Evolutionary conservation across 2,797 vertebrate species (phyloP).

Genomic region (Allobates femoralis): DNA sequence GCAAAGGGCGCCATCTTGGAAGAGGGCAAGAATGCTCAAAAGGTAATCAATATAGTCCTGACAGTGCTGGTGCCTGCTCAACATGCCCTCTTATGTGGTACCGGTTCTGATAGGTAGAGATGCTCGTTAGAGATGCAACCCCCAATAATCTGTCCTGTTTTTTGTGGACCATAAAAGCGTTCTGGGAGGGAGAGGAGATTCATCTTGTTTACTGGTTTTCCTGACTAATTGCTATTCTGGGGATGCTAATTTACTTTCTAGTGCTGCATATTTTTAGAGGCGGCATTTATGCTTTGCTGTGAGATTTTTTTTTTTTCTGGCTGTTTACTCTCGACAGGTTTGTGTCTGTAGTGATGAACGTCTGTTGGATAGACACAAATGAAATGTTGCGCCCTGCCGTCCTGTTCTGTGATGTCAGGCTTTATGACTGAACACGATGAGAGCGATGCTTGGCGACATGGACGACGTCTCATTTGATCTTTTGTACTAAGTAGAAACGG

Average conservation of each 20-base stretch:
- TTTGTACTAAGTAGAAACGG: neutral
- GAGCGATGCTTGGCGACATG: neutral
- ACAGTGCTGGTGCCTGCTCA: neutral
- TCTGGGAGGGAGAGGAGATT: conserved; percentile 67
- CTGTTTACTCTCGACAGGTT: conserved; percentile 75
- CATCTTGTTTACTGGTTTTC: conserved; percentile 74
- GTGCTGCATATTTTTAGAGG: conserved; percentile 68
- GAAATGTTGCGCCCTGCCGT: neutral
- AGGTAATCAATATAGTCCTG: no score
- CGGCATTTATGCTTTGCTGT: conserved; percentile 73
- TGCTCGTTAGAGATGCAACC: neutral
- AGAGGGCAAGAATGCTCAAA: no score
- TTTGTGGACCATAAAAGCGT: conserved; percentile 39
- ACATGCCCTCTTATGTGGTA: neutral
- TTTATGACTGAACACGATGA: neutral
- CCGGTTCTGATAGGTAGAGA: conserved; percentile 7
- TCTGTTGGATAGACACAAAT: neutral
- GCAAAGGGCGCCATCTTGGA: no score
- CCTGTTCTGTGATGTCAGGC: neutral
- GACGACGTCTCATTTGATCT: neutral
- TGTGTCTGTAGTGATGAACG: conserved; percentile 30
- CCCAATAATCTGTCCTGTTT: conserved; percentile 8
- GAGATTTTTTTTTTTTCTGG: conserved; percentile 72
- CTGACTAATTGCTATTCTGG: conserved; percentile 71
- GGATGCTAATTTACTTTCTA: conserved; percentile 67